Conservation (phyloP, 2,797 vertebrate genomes). For the Ciconia nigra region DNA sequence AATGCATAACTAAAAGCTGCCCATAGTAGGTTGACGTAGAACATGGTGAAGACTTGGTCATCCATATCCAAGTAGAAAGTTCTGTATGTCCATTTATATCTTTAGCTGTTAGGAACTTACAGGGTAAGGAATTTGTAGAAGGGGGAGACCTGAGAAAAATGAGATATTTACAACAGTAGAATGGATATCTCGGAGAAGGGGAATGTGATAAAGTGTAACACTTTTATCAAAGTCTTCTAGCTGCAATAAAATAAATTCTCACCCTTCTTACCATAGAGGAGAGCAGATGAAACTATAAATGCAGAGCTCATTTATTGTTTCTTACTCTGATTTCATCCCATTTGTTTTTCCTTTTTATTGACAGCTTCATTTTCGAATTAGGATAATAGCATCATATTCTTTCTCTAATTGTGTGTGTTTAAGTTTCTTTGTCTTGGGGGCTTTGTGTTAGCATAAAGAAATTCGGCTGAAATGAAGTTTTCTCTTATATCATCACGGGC, state of each 20-base stretch:
- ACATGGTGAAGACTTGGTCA: background rate
- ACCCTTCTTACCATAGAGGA: background rate
- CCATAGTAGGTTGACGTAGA: background rate
- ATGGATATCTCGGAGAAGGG: background rate
- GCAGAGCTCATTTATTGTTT: background rate
- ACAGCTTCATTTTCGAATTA: constrained; percentile 43
- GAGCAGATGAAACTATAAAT: background rate
- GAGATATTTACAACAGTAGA: background rate
- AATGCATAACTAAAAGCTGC: background rate
- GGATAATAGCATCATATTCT: constrained; percentile 3
- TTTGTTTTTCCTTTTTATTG: background rate
- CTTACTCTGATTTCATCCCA: background rate
- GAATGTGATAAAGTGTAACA: background rate
- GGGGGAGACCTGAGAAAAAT: background rate
- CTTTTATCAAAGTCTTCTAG: background rate
- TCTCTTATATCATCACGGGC: background rate
- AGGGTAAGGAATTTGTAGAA: background rate
- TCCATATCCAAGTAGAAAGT: background rate
- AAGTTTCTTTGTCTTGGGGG: constrained; percentile 12
- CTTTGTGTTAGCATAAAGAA: constrained; percentile 21
- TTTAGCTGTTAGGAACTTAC: background rate
- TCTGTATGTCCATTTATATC: background rate
- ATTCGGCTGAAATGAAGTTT: background rate
- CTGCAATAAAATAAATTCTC: background rate
- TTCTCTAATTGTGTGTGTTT: background rate